phyloP scores from a whole-genome alignment of 2,797 vertebrate genomes.

The Liasis olivaceus region DNA sequence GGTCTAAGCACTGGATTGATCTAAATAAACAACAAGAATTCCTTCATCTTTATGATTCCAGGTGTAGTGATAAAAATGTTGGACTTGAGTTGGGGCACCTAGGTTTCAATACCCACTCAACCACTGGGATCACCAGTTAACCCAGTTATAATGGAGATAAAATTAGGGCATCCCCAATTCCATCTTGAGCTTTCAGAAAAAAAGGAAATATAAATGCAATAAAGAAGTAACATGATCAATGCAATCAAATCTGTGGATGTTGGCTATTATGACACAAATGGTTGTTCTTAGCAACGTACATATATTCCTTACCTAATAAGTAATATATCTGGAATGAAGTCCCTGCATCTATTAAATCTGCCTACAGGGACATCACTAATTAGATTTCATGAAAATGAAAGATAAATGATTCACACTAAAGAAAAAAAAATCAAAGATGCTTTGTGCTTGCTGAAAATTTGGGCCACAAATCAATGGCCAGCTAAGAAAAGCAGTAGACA shows the following conservation, averaged over 20 bases:
- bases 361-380: not conserved
- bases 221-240: not conserved
- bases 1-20: too few species aligned
- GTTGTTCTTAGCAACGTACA: not conserved
- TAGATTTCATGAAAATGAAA: not conserved
- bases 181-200: too few species aligned
- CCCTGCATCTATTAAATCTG: not conserved
- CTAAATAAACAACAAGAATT: too few species aligned
- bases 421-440: not conserved
- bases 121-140: too few species aligned
- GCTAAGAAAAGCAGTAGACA: not conserved
- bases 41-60: too few species aligned
- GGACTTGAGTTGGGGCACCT: too few species aligned
- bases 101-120: too few species aligned
- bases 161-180: too few species aligned
- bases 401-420: not conserved
- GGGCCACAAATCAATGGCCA: not conserved
- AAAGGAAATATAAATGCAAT: too few species aligned
- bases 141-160: too few species aligned
- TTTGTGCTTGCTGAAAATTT: not conserved
- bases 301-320: not conserved
- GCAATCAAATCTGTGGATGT: not conserved
- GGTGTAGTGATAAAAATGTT: too few species aligned
- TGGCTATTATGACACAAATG: not conserved
- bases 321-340: not conserved